These are phyloP conservation scores for Drosophila barbarae DNA, from an alignment of 2,888 invertebrate species.

Conservation along the genomic window DNA sequence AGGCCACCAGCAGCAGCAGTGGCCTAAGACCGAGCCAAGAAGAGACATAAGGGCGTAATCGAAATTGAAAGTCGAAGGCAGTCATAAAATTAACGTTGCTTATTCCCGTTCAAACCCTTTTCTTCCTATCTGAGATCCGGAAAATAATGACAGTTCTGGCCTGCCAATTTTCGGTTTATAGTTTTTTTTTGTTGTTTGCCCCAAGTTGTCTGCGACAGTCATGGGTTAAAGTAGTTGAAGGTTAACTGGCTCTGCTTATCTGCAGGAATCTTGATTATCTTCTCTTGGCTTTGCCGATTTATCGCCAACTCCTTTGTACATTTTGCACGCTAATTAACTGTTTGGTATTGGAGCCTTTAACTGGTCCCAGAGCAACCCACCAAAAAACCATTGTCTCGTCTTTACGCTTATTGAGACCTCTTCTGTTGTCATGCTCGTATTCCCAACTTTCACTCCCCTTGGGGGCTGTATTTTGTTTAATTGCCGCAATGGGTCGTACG, in stretches of 20 bases:
- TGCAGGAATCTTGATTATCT: not conserved
- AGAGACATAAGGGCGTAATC: constrained; percentile 1
- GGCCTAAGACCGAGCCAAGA: constrained; percentile 2
- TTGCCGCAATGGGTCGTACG: constrained; percentile 55
- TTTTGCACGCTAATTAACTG: constrained; percentile 14
- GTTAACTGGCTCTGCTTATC: not conserved
- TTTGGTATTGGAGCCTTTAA: constrained; percentile 6
- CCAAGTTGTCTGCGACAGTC: not conserved
- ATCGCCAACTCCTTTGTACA: not conserved
- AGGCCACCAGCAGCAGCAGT: not conserved
- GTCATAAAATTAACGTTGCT: constrained; percentile 28
- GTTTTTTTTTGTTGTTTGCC: not conserved
- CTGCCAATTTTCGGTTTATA: constrained; percentile 26
- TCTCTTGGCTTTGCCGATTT: not conserved
- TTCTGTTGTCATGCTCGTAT: constrained; percentile 12
- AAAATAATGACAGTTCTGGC: constrained; percentile 7
- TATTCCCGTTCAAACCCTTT: constrained; percentile 18
- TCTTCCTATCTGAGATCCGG: constrained; percentile 8
- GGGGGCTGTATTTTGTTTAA: constrained; percentile 50
- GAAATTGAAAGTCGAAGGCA: constrained; percentile 20
- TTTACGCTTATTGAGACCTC: constrained; percentile 13
- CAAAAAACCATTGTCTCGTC: not conserved
- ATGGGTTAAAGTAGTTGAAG: not conserved
- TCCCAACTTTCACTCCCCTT: constrained; percentile 4
- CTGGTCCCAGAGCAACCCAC: not conserved